Percentiles rank a stretch among this genome's conserved stretches.
Evolutionary conservation across 2,888 invertebrate genomes (phyloP).

Genomic region (Dicyrtomina minuta): DNA sequence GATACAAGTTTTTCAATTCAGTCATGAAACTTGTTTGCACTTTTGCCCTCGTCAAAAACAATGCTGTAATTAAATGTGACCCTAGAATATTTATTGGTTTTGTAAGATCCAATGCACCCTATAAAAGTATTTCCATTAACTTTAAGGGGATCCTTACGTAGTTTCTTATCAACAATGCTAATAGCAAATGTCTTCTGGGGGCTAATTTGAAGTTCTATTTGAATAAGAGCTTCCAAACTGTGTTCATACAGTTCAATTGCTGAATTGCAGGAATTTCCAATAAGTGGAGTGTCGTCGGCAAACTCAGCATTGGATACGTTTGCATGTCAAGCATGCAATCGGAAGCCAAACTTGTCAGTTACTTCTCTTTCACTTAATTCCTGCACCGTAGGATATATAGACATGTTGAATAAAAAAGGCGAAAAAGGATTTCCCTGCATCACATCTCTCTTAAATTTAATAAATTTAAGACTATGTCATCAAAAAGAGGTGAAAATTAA

Average conservation of each 20-base stretch:
- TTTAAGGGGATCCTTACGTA: too few relatives aligned
- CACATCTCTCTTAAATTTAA: not conserved
- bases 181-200: not conserved
- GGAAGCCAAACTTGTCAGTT: not conserved
- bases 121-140: too few relatives aligned
- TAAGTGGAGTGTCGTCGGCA: not conserved
- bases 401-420: not conserved
- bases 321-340: not conserved
- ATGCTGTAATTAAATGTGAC: not conserved
- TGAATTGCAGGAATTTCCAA: not conserved
- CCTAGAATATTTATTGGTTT: not conserved
- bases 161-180: too few relatives aligned
- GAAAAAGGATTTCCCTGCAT: not conserved
- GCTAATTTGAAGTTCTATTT: not conserved
- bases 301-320: not conserved
- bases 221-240: too few relatives aligned
- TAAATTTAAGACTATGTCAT: too few relatives aligned
- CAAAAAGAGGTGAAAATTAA: too few relatives aligned
- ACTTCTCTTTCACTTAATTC: not conserved
- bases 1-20: too few relatives aligned
- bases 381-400: not conserved
- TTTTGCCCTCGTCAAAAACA: not conserved
- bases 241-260: not conserved
- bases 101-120: not conserved
- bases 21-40: not conserved